Base-by-base conservation (phyloP, 2,888 invertebrate species). In the Tortricodes alternella region DNA sequence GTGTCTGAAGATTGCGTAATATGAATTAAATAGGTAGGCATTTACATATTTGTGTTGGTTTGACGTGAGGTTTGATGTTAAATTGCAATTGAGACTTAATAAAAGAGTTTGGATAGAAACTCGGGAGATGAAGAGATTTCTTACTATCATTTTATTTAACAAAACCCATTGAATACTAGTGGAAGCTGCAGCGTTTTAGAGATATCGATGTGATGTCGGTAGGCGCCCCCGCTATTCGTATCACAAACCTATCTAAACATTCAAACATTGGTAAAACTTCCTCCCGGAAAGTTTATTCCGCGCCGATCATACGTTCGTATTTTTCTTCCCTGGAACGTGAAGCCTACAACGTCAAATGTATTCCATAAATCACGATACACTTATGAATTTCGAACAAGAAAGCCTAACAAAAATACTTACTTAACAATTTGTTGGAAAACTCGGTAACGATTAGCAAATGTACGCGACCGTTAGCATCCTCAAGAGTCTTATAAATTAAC, bases 361-460 rank as follows among this genome's bases (percentile, higher is more conserved):
- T 84, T 83, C 85, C 85, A 83, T 83, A 83, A 85, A 82, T 83
- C 82, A 75, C 73, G 76, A 77, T 78, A 81, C 73, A 83, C 76
- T 83, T 79, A 73, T 67, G 76, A 81, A 82, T 78, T 81, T 76
- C 68, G 61, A 76, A 75, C 72, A 74, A 76, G 71, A 67, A 60
- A 65, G 64, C 65, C 68, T 65, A 81, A 83, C 80, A 85, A 87
- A 82, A 87, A 86, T 86, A 87, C 80, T 83, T 77, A 76, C 73
- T 78, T 76, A 74, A 74, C 61, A 76, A 72, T 67, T 76, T 63
- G 63, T 62, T 58, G 63, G 63, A 65, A 74, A 81, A 73, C 70
- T 74, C 66, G 64, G 60, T 65, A 68, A 69, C 76, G 80, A 83
- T 85, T 84, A 84, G 72, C 77, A 77, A 79, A 79, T 72, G 74